phyloP scores from a whole-genome alignment of 2,797 vertebrate genomes.

The Pitangus sulphuratus region DNA sequence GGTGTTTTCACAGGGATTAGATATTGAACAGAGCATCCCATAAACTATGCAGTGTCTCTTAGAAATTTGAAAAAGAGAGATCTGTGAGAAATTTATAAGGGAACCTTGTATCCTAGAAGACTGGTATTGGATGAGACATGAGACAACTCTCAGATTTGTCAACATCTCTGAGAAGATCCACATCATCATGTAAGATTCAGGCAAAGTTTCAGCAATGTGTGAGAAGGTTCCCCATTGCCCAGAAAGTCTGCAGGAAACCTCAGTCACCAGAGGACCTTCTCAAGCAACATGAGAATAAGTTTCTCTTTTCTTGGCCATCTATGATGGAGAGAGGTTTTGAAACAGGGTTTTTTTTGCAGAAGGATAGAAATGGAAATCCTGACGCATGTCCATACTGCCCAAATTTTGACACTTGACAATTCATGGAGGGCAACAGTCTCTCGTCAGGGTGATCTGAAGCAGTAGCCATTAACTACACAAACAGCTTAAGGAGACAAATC shows the following conservation, averaged over 20 bases:
- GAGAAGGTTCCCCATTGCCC: neutral
- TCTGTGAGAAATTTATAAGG: slow-evolving; percentile 12
- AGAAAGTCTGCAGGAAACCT: neutral
- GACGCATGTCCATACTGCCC: neutral
- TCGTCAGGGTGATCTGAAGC: neutral
- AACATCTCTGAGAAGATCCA: neutral
- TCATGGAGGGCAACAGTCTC: neutral
- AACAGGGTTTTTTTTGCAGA: neutral
- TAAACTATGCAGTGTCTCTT: slow-evolving; percentile 10
- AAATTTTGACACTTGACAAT: neutral
- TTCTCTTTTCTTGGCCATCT: neutral
- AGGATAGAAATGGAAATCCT: neutral
- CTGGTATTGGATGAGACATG: neutral
- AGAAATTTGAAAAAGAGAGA: neutral
- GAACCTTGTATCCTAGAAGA: neutral
- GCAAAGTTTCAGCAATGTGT: neutral
- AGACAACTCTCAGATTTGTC: neutral
- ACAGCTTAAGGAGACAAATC: neutral
- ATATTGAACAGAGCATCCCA: neutral
- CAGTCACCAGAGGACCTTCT: neutral
- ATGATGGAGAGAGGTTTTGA: accelerated
- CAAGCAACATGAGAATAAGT: neutral
- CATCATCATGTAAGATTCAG: neutral
- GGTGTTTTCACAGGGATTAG: neutral
- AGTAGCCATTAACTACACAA: neutral